Evolutionary conservation across 2,797 vertebrate genomes (phyloP).

Genomic region (Onychomys torridus): DNA sequence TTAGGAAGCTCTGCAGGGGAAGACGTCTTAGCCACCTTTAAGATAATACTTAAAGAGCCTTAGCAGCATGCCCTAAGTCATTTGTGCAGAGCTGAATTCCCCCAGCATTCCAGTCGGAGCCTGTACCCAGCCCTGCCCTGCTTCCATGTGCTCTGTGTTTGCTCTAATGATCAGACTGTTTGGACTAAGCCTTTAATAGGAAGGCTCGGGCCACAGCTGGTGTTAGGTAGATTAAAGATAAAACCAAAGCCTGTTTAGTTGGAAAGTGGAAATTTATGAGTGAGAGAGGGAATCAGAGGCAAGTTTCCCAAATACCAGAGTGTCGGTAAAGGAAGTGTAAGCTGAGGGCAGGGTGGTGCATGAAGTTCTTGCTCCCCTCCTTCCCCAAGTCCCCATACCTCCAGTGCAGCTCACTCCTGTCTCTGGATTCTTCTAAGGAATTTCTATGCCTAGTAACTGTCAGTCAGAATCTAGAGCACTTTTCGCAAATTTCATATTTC

Average conservation of each 20-base stretch:
- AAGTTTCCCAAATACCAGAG: constrained; percentile 11
- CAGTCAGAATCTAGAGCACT: background rate
- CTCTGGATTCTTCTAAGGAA: background rate
- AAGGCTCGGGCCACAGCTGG: constrained; percentile 75
- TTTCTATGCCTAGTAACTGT: background rate
- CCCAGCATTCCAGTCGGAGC: background rate
- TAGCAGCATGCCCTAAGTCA: background rate
- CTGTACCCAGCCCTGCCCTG: background rate
- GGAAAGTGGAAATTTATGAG: constrained; percentile 46
- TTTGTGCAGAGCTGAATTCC: background rate
- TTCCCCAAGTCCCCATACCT: background rate
- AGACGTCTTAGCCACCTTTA: background rate
- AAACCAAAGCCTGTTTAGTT: constrained; percentile 63
- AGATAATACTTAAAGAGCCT: background rate
- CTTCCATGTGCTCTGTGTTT: constrained; percentile 66
- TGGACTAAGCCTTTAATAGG: constrained; percentile 71
- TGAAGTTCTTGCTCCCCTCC: background rate
- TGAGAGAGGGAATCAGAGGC: constrained; percentile 20
- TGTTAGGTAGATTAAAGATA: constrained; percentile 77
- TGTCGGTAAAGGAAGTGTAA: background rate
- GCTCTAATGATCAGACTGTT: constrained; percentile 77
- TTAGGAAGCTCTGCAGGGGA: background rate
- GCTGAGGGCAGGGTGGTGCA: background rate
- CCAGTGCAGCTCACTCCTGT: background rate
- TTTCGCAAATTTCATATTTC: background rate